These are phyloP conservation scores for Zonotrichia albicollis DNA, from an alignment of 2,797 vertebrate species.

Conservation along the genomic window DNA sequence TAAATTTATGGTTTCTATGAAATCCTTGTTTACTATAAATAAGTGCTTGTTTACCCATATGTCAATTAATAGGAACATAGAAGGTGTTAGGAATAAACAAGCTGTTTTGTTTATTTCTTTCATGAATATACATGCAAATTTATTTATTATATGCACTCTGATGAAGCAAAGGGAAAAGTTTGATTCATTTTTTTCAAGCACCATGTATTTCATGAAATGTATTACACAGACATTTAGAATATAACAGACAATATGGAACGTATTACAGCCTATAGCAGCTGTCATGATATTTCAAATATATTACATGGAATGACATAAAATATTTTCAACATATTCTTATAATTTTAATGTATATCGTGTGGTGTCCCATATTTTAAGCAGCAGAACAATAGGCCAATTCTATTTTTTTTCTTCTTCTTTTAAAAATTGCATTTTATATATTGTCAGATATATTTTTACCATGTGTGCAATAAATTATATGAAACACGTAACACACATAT, in stretches of 20 bases:
- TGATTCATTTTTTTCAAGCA: neutral
- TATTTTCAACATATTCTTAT: slow-evolving; percentile 73
- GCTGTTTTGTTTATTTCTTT: slow-evolving; percentile 12
- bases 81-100: slow-evolving; percentile 19
- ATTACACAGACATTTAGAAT: slow-evolving; percentile 56
- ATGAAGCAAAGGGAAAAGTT: slow-evolving; percentile 19
- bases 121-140: neutral
- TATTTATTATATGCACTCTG: neutral
- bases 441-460: slow-evolving; percentile 61
- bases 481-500: slow-evolving; percentile 35
- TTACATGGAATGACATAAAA: slow-evolving; percentile 71
- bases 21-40: slow-evolving; percentile 27
- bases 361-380: slow-evolving; percentile 68
- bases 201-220: slow-evolving; percentile 56
- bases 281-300: slow-evolving; percentile 75
- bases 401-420: slow-evolving; percentile 44
- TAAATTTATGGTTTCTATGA: slow-evolving; percentile 14
- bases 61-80: slow-evolving; percentile 14
- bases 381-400: slow-evolving; percentile 61
- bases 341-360: slow-evolving; percentile 66
- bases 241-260: slow-evolving; percentile 62
- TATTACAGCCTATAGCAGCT: slow-evolving; percentile 64
- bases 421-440: slow-evolving; percentile 64
- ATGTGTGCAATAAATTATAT: slow-evolving; percentile 64
- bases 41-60: slow-evolving; percentile 7